Evolutionary conservation across 2,113 vertebrate genomes (phyloP).

Genomic region (Oryzias woworae): DNA sequence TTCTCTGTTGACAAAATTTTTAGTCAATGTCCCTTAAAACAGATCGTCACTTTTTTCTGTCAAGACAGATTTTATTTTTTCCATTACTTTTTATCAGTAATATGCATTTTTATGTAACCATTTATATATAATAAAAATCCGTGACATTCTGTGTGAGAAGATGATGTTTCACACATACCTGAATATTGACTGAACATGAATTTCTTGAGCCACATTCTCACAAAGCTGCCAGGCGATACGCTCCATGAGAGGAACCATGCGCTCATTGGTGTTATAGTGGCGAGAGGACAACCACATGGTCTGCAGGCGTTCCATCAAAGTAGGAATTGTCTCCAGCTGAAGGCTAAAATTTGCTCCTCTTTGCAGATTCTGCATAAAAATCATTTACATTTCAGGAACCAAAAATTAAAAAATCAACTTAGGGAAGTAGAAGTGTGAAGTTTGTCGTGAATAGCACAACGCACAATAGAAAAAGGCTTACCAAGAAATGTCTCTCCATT

Average conservation of each 20-base stretch:
- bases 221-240: slow-evolving; percentile 90
- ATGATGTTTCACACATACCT: slow-evolving; percentile 71
- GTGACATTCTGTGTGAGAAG: no score
- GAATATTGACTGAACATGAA: slow-evolving; percentile 82
- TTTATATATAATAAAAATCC: no score
- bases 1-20: slow-evolving; percentile 71
- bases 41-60: no score
- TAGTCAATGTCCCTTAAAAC: background rate
- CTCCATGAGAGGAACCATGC: slow-evolving; percentile 89
- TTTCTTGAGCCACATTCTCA: slow-evolving; percentile 72
- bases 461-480: slow-evolving; percentile 32
- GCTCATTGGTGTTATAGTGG: slow-evolving; percentile 86
- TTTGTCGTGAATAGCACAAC: no score
- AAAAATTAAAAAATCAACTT: background rate
- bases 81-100: no score
- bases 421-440: no score
- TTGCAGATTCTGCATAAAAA: slow-evolving; percentile 69
- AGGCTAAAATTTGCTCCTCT: slow-evolving; percentile 71
- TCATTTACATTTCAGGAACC: background rate
- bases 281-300: slow-evolving; percentile 89
- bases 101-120: no score
- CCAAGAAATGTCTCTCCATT: slow-evolving; percentile 88
- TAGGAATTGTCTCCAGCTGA: slow-evolving; percentile 83
- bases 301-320: slow-evolving; percentile 85
- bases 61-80: no score